A percentile compares a stretch with the other conserved stretches of the same genome.
phyloP scores from a whole-genome alignment of 2,113 vertebrate species.

The Fregetta grallaria region DNA sequence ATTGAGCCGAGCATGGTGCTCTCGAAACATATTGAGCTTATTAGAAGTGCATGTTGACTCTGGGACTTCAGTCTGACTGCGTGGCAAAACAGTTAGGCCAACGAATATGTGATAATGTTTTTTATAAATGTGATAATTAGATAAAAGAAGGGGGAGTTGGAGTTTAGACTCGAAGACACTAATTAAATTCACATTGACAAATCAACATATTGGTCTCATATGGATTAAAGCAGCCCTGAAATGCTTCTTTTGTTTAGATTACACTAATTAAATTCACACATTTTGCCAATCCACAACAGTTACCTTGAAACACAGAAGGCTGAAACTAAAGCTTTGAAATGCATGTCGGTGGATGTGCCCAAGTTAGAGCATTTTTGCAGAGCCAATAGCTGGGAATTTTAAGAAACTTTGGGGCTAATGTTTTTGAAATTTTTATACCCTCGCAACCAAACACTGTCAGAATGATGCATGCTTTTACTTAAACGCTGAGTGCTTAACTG shows the following conservation, averaged over 20 bases:
- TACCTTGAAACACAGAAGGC: slow-evolving; percentile 53
- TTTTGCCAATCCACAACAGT: slow-evolving; percentile 58
- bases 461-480: slow-evolving; percentile 72
- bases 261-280: slow-evolving; percentile 71
- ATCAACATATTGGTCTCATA: slow-evolving; percentile 73
- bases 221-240: slow-evolving; percentile 62
- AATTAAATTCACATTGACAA: slow-evolving; percentile 78
- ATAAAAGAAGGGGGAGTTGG: slow-evolving; percentile 64
- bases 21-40: slow-evolving; percentile 44
- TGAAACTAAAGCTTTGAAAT: slow-evolving; percentile 28
- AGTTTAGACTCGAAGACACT: slow-evolving; percentile 63
- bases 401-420: background rate
- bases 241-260: slow-evolving; percentile 69
- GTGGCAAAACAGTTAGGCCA: slow-evolving; percentile 64
- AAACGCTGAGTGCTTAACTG: slow-evolving; percentile 63
- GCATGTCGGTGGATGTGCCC: background rate
- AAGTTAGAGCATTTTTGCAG: slow-evolving; percentile 8
- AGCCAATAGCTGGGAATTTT: slow-evolving; percentile 32
- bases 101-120: slow-evolving; percentile 69
- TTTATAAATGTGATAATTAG: slow-evolving; percentile 74
- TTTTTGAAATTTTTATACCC: slow-evolving; percentile 31
- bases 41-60: slow-evolving; percentile 46
- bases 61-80: slow-evolving; percentile 49
- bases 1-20: background rate
- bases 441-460: slow-evolving; percentile 38